Evolutionary conservation across 2,888 invertebrate genomes (phyloP).

Genomic region (Drosophila kanekoi): DNA sequence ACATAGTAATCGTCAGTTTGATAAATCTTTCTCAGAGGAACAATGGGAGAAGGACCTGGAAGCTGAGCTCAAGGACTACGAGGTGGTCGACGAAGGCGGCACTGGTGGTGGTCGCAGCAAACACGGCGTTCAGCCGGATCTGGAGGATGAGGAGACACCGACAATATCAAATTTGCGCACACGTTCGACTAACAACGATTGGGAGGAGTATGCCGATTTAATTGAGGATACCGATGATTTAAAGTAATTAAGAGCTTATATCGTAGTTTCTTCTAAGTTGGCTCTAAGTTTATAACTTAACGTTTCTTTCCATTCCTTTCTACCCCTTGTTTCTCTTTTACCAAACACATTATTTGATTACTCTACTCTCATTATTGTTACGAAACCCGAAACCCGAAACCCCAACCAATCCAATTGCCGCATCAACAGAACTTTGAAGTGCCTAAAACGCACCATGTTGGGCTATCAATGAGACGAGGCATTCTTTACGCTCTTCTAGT

Average conservation of each 20-base stretch:
- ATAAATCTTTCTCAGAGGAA: slow-evolving; percentile 87
- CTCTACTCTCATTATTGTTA: slow-evolving; percentile 43
- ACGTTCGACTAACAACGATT: slow-evolving; percentile 84
- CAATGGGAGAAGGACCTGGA: slow-evolving; percentile 99
- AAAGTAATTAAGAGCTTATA: slow-evolving; percentile 86
- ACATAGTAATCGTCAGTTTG: slow-evolving; percentile 56
- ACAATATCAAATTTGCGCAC: slow-evolving; percentile 84
- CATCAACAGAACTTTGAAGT: slow-evolving; percentile 82
- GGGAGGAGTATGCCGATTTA: slow-evolving; percentile 85
- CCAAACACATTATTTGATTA: slow-evolving; percentile 31
- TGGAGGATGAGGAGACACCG: slow-evolving; percentile 78
- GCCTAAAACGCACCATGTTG: slow-evolving; percentile 83
- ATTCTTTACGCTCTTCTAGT: slow-evolving; percentile 73
- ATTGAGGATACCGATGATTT: slow-evolving; percentile 86
- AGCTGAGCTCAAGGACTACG: slow-evolving; percentile 97
- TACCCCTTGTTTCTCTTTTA: slow-evolving; percentile 66
- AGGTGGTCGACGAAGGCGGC: slow-evolving; percentile 90
- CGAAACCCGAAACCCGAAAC: slow-evolving; percentile 23
- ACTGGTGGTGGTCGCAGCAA: slow-evolving; percentile 49
- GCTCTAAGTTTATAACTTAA: slow-evolving; percentile 82
- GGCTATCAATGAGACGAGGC: slow-evolving; percentile 81
- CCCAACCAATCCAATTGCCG: slow-evolving; percentile 39
- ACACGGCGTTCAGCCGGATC: slow-evolving; percentile 10
- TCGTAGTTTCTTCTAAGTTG: slow-evolving; percentile 86
- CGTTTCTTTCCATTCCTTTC: slow-evolving; percentile 75